Evolutionary conservation across 2,888 invertebrate genomes (phyloP), one percentile per base, ranked within the genome.

Genomic region (Cerceris rybyensis): DNA sequence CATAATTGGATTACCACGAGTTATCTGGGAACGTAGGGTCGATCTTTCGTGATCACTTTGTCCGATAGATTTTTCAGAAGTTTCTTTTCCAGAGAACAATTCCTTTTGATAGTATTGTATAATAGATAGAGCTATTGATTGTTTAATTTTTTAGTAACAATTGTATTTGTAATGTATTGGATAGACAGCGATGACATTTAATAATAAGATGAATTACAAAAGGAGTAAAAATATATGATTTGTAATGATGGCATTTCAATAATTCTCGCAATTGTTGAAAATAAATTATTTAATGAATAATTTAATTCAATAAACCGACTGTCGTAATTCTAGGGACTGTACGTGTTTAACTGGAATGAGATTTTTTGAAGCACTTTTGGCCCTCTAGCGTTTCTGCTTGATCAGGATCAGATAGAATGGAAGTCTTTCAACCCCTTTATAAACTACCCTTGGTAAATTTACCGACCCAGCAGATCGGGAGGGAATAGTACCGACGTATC

Each of bases 1-100:
- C 83, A 80, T 60, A 88, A 90, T 90, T 89, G 86, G 88, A 89
- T 89, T 88, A 89, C 72, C 80, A 72, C 61, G 78, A 83, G 65
- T 81, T 81, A 76, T 80, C 84, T 87, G 87, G 77, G 84, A 86
- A 86, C 83, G 77, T 57, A 14, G 14, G 50, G 7, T 55, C 7
- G 55, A 9, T 28, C 55, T 55, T 16, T 50, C 50, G 50, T 6
- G 50, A 8, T 52, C 13, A 52, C 1, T n/a, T n/a, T 52, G 52
- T 46, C 46, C 6, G 46, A 8, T 2, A 11, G 46, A 46, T 11
- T 46, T 46, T 46, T 46, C 11, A 1, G 46, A 46, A 46, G 8
- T 46, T 46, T 28, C 28, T 28, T 28, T 28, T 28, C 2, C 28
- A 28, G 28, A 4, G 28, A 28, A 28, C 4, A 28, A 1, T 28